Percentiles rank a stretch among this genome's conserved stretches.
These are phyloP conservation scores for Galeruca laticollis DNA, from an alignment of 2,888 invertebrate species.

Conservation along the genomic window DNA sequence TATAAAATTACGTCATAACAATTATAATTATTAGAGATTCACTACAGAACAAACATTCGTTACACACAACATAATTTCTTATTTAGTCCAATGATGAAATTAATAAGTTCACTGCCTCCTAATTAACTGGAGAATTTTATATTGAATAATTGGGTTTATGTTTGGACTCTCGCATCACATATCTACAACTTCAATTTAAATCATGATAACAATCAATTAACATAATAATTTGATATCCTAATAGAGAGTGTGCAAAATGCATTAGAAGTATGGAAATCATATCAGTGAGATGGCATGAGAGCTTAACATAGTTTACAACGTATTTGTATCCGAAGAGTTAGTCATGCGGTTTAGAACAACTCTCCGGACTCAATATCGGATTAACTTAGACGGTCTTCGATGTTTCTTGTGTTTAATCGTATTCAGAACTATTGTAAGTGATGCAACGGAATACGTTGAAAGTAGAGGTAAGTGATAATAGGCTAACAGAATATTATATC, in stretches of 20 bases:
- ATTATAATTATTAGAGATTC: background rate
- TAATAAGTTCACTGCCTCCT: background rate
- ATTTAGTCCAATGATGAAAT: background rate
- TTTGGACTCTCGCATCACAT: background rate
- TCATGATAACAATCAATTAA: constrained; percentile 1
- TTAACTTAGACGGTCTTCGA: background rate
- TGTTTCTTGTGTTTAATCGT: constrained; percentile 13
- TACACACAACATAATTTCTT: background rate
- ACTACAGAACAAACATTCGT: background rate
- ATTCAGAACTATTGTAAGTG: background rate
- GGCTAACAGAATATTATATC: no score
- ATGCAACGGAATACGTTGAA: background rate
- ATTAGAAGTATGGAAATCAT: constrained; percentile 14
- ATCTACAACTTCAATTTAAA: background rate
- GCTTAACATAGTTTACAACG: background rate
- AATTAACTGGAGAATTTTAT: background rate
- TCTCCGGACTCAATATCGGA: background rate
- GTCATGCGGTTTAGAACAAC: constrained; percentile 25
- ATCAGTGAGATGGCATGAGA: constrained; percentile 17
- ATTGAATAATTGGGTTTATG: background rate
- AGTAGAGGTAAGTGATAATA: background rate
- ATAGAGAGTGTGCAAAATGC: constrained; percentile 13
- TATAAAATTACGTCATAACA: background rate
- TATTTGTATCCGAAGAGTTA: constrained; percentile 7
- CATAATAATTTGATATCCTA: constrained; percentile 5